Base-by-base conservation (phyloP, 23 tunicate species). In the Clavelina lepadiformis region DNA sequence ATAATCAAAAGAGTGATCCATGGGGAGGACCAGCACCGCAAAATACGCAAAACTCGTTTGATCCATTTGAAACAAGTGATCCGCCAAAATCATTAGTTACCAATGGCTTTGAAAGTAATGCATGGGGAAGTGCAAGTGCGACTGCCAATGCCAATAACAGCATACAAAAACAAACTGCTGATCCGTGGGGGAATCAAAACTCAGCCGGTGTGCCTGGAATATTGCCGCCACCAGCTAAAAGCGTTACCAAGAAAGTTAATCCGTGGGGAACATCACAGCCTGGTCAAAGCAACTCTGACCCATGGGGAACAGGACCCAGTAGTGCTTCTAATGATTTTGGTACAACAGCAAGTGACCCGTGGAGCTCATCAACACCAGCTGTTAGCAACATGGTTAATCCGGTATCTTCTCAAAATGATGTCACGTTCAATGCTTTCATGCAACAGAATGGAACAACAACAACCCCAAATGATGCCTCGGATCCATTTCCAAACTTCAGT, bases 401-500 rank as follows among this genome's bases (percentile, higher is more conserved):
- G n/a, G n/a, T n/a, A n/a, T 8, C 23, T n/a, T 19, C n/a, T 18
- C 51, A 28, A 35, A 11, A 8, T 41, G 49, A 41, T 41, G 57
- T 46, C 11, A 66, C 22, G n/a, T 66, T 66, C 47, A 57, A 66
- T 66, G 56, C 72, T 3, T 66, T 66, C 29, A 3, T 5, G 3
- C 3, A 56, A 5, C 34, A 45, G 27, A 11, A 25, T 15, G 15
- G 7, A 15, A 15, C 49, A 11, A 8, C 49, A 11, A 8, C 15
- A 8, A 41, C 49, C 11, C 19, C 72, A 24, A 53, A 7, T 53
- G 37, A 66, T 13, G 47, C 15, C 8, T 22, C 36, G 15, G 82
- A 82, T 58, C 94, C 94, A 2, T 45, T 85, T 18, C 33, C 72
- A 35, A 80, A 85, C 2, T 85, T 85, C 36, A 60, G 56, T 28